Conservation (phyloP, 2,888 invertebrate species). For the Cheilosia soror region DNA sequence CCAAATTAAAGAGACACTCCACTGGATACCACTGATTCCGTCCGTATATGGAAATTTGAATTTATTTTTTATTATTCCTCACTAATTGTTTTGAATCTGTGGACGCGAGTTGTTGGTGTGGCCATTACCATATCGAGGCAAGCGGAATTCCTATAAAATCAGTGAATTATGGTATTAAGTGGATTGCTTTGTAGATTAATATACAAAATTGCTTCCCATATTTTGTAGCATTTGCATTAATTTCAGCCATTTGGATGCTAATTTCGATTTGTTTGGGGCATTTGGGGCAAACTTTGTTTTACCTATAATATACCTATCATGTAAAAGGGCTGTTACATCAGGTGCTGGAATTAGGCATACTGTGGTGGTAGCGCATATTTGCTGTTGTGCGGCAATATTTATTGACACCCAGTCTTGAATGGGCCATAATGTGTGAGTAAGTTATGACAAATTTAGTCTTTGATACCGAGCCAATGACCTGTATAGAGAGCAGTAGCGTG, state of each 20-base stretch:
- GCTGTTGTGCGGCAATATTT: neutral
- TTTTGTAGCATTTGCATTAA: conserved; percentile 49
- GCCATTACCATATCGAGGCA: conserved; percentile 39
- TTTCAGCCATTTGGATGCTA: conserved; percentile 30
- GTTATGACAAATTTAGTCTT: too few species aligned
- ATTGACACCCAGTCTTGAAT: too few species aligned
- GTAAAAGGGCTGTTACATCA: neutral
- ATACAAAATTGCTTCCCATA: conserved; percentile 52
- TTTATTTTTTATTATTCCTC: conserved; percentile 7
- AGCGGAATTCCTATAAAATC: conserved; percentile 57
- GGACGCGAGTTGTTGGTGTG: neutral
- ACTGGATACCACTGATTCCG: neutral
- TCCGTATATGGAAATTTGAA: conserved; percentile 26
- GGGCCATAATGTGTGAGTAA: too few species aligned
- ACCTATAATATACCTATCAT: neutral
- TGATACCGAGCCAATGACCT: too few species aligned
- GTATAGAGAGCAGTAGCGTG: too few species aligned
- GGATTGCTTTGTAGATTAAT: conserved; percentile 31
- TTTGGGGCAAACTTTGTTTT: neutral
- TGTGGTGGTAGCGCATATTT: neutral
- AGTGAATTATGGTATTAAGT: conserved; percentile 64
- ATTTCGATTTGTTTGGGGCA: conserved; percentile 15
- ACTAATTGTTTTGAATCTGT: conserved; percentile 47
- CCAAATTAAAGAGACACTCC: conserved; percentile 29
- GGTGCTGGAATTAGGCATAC: neutral